phyloP scores from a whole-genome alignment of 1,140 invertebrate genomes.

The Teleogryllus occipitalis region DNA sequence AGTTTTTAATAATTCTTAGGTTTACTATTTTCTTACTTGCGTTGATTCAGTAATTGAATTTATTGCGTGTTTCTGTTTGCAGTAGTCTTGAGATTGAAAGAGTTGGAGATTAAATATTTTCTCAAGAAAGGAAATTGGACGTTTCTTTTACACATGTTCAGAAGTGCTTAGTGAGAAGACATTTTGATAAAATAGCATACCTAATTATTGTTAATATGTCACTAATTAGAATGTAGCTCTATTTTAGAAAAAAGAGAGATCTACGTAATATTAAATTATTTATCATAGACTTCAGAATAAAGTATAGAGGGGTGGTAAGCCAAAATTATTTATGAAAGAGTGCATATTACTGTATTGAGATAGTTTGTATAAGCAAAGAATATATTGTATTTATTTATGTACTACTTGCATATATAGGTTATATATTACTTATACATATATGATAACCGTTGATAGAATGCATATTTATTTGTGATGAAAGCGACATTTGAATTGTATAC shows the following conservation, averaged over 20 bases:
- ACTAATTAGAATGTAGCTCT: neutral
- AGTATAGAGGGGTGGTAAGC: neutral
- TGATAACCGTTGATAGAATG: neutral
- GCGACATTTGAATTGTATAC: neutral
- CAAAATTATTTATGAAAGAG: neutral
- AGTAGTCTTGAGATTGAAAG: no score
- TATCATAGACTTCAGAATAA: neutral
- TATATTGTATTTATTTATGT: slow-evolving; percentile 3
- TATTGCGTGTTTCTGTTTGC: no score
- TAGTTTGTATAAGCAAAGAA: neutral
- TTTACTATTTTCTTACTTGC: no score
- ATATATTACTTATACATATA: neutral
- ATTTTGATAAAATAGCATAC: neutral
- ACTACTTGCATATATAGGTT: neutral
- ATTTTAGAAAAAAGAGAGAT: neutral
- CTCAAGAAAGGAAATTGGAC: neutral
- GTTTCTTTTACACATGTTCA: neutral
- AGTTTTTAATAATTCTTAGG: no score
- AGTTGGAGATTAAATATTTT: no score
- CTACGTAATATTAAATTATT: neutral
- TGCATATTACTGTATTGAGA: neutral
- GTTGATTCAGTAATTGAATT: no score
- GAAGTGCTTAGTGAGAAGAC: neutral
- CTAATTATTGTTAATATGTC: neutral
- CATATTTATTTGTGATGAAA: neutral